These are phyloP conservation scores for Halictus rubicundus DNA, from an alignment of 1,140 invertebrate species.

Conservation along the genomic window DNA sequence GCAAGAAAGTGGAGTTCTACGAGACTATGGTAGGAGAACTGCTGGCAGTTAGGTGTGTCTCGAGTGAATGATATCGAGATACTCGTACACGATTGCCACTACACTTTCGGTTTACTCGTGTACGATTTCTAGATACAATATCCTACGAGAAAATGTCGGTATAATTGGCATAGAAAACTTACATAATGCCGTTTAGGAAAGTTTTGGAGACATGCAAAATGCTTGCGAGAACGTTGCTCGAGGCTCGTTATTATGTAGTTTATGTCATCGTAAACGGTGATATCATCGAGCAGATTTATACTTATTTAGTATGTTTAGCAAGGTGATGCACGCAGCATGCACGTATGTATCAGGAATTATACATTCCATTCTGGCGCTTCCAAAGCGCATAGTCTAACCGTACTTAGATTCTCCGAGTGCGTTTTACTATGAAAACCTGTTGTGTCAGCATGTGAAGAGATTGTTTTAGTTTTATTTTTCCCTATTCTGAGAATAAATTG, in stretches of 20 bases:
- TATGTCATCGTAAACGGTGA: constrained; percentile 24
- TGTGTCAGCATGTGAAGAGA: too few relatives aligned
- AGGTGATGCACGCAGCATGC: not conserved
- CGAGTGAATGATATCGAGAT: not conserved
- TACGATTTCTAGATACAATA: not conserved
- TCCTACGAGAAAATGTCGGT: not conserved
- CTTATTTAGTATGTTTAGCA: constrained; percentile 28
- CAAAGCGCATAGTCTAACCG: not conserved
- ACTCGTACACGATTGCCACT: not conserved
- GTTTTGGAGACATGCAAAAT: not conserved
- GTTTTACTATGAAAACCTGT: not conserved
- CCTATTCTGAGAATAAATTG: too few relatives aligned
- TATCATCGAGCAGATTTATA: constrained; percentile 17
- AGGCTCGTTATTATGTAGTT: constrained; percentile 12
- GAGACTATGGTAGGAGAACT: not conserved
- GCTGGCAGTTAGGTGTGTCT: not conserved
- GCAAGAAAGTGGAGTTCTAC: not conserved
- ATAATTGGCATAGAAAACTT: not conserved
- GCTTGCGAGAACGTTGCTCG: not conserved
- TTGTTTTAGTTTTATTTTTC: too few relatives aligned
- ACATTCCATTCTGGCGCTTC: constrained; percentile 8
- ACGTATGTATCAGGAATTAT: not conserved
- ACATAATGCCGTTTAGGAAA: not conserved
- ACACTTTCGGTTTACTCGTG: not conserved
- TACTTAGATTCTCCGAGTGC: not conserved